A percentile compares a stretch with the other conserved stretches of the same genome.
Evolutionary conservation across 2,888 invertebrate species (phyloP).

Genomic region (Hipparchia sbordonii): DNA sequence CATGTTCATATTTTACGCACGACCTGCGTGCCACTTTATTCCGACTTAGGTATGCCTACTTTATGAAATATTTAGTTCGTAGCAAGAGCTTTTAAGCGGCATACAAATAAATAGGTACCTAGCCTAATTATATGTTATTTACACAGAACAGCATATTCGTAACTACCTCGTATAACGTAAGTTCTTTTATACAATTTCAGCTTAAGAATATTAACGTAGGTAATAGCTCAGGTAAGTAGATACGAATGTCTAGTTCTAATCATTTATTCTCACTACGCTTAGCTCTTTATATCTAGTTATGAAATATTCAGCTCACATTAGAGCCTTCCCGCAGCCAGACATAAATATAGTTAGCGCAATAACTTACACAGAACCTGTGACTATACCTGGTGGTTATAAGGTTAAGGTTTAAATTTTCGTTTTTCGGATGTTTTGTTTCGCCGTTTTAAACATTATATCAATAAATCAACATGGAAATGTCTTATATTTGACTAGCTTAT

Average conservation of each 20-base stretch:
- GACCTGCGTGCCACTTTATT: background rate
- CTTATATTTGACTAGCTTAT: too few species aligned
- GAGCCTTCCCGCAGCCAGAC: background rate
- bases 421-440: too few species aligned
- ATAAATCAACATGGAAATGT: too few species aligned
- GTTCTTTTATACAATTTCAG: too few species aligned
- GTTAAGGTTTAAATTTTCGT: too few species aligned
- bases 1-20: background rate
- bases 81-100: conserved; percentile 34
- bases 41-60: conserved; percentile 22
- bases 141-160: background rate
- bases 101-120: conserved; percentile 26
- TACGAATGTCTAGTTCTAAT: background rate
- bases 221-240: too few species aligned
- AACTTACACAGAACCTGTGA: too few species aligned
- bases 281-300: conserved; percentile 1
- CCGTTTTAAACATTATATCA: too few species aligned
- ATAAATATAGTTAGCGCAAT: background rate
- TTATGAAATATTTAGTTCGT: conserved; percentile 38
- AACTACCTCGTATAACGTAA: too few species aligned
- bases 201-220: background rate
- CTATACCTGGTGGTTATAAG: too few species aligned
- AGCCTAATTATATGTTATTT: conserved; percentile 10
- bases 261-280: background rate
- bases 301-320: conserved; percentile 13